Percentiles rank a stretch among this genome's conserved stretches.
Evolutionary conservation across 2,797 vertebrate genomes (phyloP).

Genomic region (Pogoniulus pusillus): DNA sequence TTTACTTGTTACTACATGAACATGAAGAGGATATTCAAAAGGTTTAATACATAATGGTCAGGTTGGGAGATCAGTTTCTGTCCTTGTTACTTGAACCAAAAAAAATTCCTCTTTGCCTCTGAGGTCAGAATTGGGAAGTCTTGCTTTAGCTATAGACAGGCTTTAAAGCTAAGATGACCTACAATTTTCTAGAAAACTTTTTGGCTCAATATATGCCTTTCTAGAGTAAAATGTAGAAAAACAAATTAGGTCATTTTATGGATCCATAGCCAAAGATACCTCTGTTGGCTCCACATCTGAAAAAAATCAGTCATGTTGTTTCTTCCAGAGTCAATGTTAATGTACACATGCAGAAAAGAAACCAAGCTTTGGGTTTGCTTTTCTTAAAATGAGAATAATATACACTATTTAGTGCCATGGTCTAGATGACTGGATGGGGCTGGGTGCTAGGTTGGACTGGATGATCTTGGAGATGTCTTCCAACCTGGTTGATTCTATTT

Average conservation of each 20-base stretch:
- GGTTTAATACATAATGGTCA: not conserved
- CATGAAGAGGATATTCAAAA: not conserved
- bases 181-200: constrained; percentile 34
- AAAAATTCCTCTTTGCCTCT: not conserved
- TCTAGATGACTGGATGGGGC: too few relatives aligned
- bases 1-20: not conserved
- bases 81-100: not conserved
- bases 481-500: too few relatives aligned
- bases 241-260: not conserved
- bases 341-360: not conserved
- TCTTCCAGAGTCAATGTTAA: constrained; percentile 12
- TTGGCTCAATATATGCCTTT: not conserved
- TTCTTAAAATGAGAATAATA: not conserved
- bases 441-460: too few relatives aligned
- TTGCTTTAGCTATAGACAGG: not conserved
- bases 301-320: not conserved
- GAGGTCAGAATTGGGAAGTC: not conserved
- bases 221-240: not conserved
- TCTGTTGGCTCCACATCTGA: not conserved
- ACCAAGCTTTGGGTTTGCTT: not conserved
- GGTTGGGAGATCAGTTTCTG: not conserved
- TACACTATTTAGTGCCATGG: too few relatives aligned
- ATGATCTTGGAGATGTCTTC: too few relatives aligned
- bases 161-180: not conserved
- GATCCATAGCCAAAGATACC: not conserved